Base-by-base conservation (phyloP, 53 echinoderm and acorn worm species). In the Actinopyga echinites region DNA sequence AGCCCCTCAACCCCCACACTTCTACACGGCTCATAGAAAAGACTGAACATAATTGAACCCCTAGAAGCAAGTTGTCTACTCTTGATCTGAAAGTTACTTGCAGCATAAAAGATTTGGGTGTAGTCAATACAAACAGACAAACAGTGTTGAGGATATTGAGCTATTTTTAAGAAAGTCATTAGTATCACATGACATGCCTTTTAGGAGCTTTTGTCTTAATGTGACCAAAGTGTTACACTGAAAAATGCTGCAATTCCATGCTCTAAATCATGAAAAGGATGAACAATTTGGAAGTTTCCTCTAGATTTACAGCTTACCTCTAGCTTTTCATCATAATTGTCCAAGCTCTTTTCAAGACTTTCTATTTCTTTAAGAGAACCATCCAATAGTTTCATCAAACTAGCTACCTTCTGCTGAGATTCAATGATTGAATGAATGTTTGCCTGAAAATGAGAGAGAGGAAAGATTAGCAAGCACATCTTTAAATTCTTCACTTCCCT, bases 371-470 rank as follows among this genome's bases (percentile, higher is more conserved):
- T 57, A 22, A 99, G 58, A n/a, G 90, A 88, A 6, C 94, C 94
- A 67, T 96, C 97, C 0, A 96, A 74, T 23, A 96, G 74, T 19
- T 88, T 85, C 97, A 96, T 96, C 24, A 96, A 85, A 26, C 87
- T 79, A 19, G 92, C 93, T 2, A 96, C 97, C 56, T 93, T 88
- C 74, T 96, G 93, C 83, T 96, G 93, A 8, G 97, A 96, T 68
- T 93, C 94, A 32, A 94, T 94, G 86, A 96, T 94, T 56, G 97
- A 96, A 61, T 96, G 97, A 45, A 96, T 93, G 73, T 96, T 96
- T 59, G 93, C 97, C 97, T 96, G 61, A 20, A 21, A 45, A 63
- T 6, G 8, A 57, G 60, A 31, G 29, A 56, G 19, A 77, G 49
- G 21, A 13, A 53, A 29, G 11, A 5, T 54, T 73, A 20, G 26